Evolutionary conservation across 64 coral and sea anemone genomes (phyloP), one percentile per base, ranked within the genome.

Genomic region (Trachythela sp.): DNA sequence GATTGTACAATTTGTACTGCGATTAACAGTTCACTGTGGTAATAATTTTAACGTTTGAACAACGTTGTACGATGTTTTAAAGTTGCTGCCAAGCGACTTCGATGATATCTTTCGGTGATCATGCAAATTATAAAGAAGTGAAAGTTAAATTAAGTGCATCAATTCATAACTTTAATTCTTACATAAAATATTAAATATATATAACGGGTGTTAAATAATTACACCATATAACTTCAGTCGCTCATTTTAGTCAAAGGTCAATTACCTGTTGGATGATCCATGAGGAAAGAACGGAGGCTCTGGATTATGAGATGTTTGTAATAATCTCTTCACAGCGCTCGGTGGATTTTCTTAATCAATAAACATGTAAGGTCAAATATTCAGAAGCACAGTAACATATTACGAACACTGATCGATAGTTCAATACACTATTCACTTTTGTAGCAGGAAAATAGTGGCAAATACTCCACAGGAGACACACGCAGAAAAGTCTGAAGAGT

Each of bases 221-320:
- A 64, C 24, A 20, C 56, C 22, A 59, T 11, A 45, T 45, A 11
- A 45, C 42, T 6, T 45, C 9, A 59, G 9, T 59, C 8, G 24
- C 56, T n/a, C 26, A 20, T 24, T n/a, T 64, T 64, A n/a, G 56
- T 64, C 6, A 26, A 0, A 64, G 56, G 0, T 64, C 5, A 20
- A 24, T 17, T 80, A 80, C 75, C 75, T 80, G 32, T 39, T 80
- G 15, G 75, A 45, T 45, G 42, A 80, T 35, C 75, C 75, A 20
- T 80, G 75, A 80, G 75, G 75, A 22, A 80, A 80, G 20, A 80
- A 80, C 1, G 75, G 75, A 35, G 75, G 15, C 31, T 80, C 75
- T 34, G 75, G 75, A 37, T 80, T 80, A 20, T 80, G 75, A 18
- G 75, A 80, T 10, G 75, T 80, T 80, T 80, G 75, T 39, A 80